Evolutionary conservation across 2,113 vertebrate genomes (phyloP).

Genomic region (Megaptera novaeangliae): DNA sequence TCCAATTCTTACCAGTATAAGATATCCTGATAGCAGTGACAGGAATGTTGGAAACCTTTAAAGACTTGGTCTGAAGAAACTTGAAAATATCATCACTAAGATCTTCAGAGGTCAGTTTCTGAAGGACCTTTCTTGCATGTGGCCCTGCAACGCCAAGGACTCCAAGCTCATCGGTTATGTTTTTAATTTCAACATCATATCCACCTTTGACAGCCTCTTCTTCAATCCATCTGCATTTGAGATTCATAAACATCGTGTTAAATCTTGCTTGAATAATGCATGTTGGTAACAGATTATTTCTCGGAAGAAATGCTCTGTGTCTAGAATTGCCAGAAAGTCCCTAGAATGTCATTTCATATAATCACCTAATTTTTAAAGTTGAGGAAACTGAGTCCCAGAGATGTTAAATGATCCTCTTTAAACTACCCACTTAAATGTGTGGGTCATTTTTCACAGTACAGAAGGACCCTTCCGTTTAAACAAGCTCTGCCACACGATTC

Average conservation of each 20-base stretch:
- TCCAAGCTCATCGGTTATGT: slow-evolving; percentile 90
- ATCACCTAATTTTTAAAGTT: background rate
- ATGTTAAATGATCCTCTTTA: background rate
- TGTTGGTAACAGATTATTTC: background rate
- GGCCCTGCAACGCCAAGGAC: slow-evolving; percentile 94
- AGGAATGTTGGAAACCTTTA: slow-evolving; percentile 84
- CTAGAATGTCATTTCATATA: background rate
- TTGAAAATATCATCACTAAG: slow-evolving; percentile 89
- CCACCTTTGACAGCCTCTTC: slow-evolving; percentile 79
- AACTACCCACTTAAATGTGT: background rate
- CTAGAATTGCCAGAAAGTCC: background rate
- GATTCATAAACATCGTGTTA: background rate
- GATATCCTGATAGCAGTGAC: slow-evolving; percentile 94
- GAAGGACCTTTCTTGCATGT: slow-evolving; percentile 88
- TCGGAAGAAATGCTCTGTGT: background rate
- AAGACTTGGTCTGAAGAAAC: slow-evolving; percentile 90
- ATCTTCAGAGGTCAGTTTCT: slow-evolving; percentile 91
- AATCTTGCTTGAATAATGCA: background rate
- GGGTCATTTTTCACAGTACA: slow-evolving; percentile 1
- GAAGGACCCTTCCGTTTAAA: background rate
- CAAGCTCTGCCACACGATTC: background rate
- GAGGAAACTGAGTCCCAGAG: background rate
- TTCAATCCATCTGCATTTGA: slow-evolving; percentile 92
- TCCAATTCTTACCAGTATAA: slow-evolving; percentile 88
- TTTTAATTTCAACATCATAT: slow-evolving; percentile 88